Base-by-base conservation (phyloP, 2,888 invertebrate species). In the Apamea crenata region DNA sequence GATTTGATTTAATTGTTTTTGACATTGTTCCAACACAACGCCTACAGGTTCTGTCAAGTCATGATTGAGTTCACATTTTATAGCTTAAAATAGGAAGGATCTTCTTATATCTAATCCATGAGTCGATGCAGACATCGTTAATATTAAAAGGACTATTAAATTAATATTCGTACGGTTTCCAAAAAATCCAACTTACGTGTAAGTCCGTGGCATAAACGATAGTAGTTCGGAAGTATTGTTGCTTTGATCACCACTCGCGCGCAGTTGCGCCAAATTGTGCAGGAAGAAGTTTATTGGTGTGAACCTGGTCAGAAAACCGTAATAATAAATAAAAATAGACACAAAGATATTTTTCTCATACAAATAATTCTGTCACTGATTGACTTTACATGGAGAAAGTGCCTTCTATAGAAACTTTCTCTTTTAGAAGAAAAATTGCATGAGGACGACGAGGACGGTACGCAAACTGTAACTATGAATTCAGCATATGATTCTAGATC, bases 261-360 rank as follows among this genome's bases (percentile, higher is more conserved):
- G 97, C 91, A 99, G 96, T 94, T 99, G 99, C 3, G 99, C 99
- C 93, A 99, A 96, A 95, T 99, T 99, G 97, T 99, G 99, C 73
- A 99, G 97, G 97, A 99, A 99, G 97, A 99, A 99, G 97, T 99
- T 99, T 91, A 99, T 98, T 83, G 99, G 99, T 0, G 99, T 99
- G 92, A 99, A 99, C 82, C 97, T 97, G 90, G 25, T 32, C 92
- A 36, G 0, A 36, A 36, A 65, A 32, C 3, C 8, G 8, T 1
- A 63, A 32, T 32, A 32, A 32, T 32, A 29, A 29, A 61, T 53
- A 29, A 29, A 59, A 59, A 59, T n/a, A n/a, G n/a, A n/a, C n/a
- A 59, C n/a, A 59, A 14, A 59, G 14, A n/a, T 14, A 59, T n/a
- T n/a, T 59, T 59, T n/a, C 59, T n/a, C 14, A 59, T n/a, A 59